Evolutionary conservation across 2,888 invertebrate species (phyloP).

Genomic region (Adineta ricciae): DNA sequence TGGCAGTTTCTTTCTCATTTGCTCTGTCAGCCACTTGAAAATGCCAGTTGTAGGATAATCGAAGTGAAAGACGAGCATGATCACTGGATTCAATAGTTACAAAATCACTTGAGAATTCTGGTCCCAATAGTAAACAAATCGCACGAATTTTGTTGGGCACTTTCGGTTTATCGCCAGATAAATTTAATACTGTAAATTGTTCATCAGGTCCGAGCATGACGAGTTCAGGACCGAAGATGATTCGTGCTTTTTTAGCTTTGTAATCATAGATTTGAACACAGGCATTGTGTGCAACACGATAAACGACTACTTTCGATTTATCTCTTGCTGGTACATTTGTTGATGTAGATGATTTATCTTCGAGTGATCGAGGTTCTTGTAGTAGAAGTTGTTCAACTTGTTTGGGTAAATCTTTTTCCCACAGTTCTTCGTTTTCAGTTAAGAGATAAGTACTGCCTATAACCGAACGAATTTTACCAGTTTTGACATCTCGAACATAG

Average conservation of each 20-base stretch:
- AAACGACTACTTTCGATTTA: conserved; percentile 46
- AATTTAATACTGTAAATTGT: conserved; percentile 53
- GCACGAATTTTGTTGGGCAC: conserved; percentile 52
- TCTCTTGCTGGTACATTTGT: background rate
- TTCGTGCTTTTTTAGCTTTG: conserved; percentile 53
- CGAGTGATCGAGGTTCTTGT: conserved; percentile 36
- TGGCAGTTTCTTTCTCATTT: conserved; percentile 45
- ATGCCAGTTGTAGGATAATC: conserved; percentile 49
- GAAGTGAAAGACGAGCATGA: conserved; percentile 52
- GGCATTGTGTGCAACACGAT: conserved; percentile 54
- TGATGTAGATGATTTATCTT: conserved; percentile 37
- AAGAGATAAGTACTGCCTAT: conserved; percentile 53
- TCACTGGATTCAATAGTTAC: conserved; percentile 53
- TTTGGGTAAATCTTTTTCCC: conserved; percentile 39
- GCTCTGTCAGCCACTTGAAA: conserved; percentile 37
- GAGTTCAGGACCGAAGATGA: conserved; percentile 53
- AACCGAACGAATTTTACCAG: conserved; percentile 47
- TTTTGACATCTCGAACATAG: conserved; percentile 51
- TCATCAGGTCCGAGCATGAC: conserved; percentile 54
- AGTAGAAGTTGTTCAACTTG: conserved; percentile 37
- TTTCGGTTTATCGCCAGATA: conserved; percentile 54
- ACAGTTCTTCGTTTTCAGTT: conserved; percentile 51
- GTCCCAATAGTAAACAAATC: conserved; percentile 52
- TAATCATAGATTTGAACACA: conserved; percentile 54
- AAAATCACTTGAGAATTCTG: conserved; percentile 54